Percentiles rank a stretch among this genome's conserved stretches.
phyloP scores from a whole-genome alignment of 2,888 invertebrate genomes.

The Leucophenga maculata region DNA sequence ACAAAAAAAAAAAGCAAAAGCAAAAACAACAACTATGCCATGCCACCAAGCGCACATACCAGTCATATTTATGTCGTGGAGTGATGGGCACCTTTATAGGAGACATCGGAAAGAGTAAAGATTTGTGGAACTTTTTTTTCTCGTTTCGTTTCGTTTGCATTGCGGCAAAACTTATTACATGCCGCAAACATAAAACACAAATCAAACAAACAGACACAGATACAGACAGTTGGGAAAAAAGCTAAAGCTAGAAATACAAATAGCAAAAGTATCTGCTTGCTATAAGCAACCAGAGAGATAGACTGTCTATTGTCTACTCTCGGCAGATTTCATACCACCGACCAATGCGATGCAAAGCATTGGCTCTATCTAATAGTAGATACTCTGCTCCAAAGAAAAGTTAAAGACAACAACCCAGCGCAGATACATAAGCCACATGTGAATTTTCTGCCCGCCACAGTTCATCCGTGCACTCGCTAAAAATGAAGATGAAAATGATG shows the following conservation, averaged over 20 bases:
- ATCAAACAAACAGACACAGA: background rate
- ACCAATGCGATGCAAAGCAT: too few relatives aligned
- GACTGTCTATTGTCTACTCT: conserved; percentile 9
- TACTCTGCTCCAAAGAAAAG: background rate
- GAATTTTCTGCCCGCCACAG: background rate
- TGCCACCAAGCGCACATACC: background rate
- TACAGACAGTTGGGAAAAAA: background rate
- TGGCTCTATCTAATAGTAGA: too few relatives aligned
- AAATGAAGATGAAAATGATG: conserved; percentile 5
- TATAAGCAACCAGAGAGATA: conserved; percentile 13
- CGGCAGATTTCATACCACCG: background rate
- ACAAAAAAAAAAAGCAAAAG: background rate
- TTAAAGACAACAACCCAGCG: background rate
- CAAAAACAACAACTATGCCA: background rate
- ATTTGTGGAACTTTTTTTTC: background rate
- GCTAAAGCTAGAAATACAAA: background rate
- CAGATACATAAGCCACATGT: conserved; percentile 13
- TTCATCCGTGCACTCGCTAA: background rate
- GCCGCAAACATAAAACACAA: conserved; percentile 31
- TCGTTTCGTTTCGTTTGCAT: conserved; percentile 5
- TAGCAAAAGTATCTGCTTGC: conserved; percentile 18
- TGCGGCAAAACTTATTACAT: conserved; percentile 41
- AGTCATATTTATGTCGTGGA: background rate
- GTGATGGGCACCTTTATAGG: background rate
- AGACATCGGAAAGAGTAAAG: background rate